These are phyloP conservation scores for Acipenser ruthenus DNA, from an alignment of 2,797 vertebrate species.

Conservation along the genomic window DNA sequence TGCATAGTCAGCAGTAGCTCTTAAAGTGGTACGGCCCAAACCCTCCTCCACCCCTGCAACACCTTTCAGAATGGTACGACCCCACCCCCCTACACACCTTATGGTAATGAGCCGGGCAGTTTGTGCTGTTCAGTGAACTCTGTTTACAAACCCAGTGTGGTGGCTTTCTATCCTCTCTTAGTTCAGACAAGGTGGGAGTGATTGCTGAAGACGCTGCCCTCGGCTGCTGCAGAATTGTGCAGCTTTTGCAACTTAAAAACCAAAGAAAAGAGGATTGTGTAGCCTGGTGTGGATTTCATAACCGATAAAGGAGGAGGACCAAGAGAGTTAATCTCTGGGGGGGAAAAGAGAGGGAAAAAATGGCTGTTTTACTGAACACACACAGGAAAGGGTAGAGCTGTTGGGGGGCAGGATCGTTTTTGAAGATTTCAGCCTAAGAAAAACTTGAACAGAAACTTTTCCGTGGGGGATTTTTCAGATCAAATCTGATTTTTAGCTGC, in stretches of 20 bases:
- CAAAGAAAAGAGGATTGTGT: slow-evolving; percentile 31
- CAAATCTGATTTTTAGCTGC: background rate
- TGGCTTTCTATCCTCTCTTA: slow-evolving; percentile 39
- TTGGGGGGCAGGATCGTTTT: background rate
- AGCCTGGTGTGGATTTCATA: slow-evolving; percentile 24
- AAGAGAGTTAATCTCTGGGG: slow-evolving; percentile 6
- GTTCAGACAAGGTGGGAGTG: slow-evolving; percentile 35
- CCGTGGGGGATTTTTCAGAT: no score
- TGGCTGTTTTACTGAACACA: background rate
- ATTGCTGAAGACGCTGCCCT: background rate
- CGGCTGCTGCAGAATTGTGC: background rate
- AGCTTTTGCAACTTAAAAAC: slow-evolving; percentile 35
- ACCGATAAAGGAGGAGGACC: background rate
- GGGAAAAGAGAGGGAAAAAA: background rate
- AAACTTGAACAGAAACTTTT: no score
- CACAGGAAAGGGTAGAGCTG: background rate
- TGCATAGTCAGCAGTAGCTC: slow-evolving; percentile 21
- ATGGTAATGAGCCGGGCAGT: slow-evolving; percentile 54
- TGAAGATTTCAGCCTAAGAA: no score
- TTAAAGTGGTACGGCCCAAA: slow-evolving; percentile 56
- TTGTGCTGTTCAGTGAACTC: slow-evolving; percentile 31
- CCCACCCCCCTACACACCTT: slow-evolving; percentile 57
- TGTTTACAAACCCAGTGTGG: slow-evolving; percentile 61
- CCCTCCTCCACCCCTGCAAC: slow-evolving; percentile 34
- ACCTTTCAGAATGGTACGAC: slow-evolving; percentile 21